phyloP scores from a whole-genome alignment of 2,113 vertebrate species.

The Burhinus oedicnemus region DNA sequence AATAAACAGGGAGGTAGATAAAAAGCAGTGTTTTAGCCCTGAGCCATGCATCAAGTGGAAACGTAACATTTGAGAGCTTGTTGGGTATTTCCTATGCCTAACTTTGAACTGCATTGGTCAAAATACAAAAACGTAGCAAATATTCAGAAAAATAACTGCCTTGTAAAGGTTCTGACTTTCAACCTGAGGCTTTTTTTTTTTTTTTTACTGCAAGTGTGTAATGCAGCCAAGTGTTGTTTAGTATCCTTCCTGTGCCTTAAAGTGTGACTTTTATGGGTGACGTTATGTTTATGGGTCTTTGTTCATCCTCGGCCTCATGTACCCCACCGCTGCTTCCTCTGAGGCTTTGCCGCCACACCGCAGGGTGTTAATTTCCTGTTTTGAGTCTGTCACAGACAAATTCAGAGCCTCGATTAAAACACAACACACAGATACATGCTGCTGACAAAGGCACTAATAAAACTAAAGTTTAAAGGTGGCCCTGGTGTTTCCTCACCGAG shows the following conservation, averaged over 20 bases:
- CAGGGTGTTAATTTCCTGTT: constrained; percentile 78
- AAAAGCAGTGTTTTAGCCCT: neutral
- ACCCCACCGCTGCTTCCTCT: constrained; percentile 65
- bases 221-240: constrained; percentile 41
- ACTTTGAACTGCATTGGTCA: neutral
- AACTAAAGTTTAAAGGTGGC: constrained; percentile 65
- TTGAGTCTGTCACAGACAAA: constrained; percentile 62
- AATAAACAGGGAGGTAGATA: constrained; percentile 30
- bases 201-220: neutral
- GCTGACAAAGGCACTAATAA: constrained; percentile 68
- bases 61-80: neutral
- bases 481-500: constrained; percentile 51
- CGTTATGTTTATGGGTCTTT: constrained; percentile 66
- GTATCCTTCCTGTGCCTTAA: constrained; percentile 69
- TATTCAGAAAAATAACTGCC: neutral
- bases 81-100: neutral
- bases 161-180: neutral
- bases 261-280: constrained; percentile 70
- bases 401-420: constrained; percentile 56
- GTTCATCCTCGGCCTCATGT: constrained; percentile 52
- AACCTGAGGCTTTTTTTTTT: neutral
- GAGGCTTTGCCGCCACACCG: constrained; percentile 56
- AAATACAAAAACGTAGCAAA: neutral
- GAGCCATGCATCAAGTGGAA: neutral
- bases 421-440: constrained; percentile 32